phyloP scores from a whole-genome alignment of 2,113 vertebrate species.

The Ciconia maguari region DNA sequence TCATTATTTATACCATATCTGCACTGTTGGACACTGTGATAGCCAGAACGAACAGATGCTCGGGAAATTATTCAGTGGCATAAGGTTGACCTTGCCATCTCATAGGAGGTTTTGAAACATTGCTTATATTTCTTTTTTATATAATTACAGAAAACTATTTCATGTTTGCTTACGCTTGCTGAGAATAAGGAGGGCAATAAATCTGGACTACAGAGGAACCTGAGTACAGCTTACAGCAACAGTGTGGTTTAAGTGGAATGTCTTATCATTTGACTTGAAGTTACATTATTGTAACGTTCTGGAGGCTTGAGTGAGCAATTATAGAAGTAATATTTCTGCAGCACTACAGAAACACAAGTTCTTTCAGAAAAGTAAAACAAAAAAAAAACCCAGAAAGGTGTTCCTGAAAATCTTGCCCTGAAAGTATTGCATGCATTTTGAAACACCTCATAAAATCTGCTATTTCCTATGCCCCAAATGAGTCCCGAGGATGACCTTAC shows the following conservation, averaged over 20 bases:
- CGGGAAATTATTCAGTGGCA: not conserved
- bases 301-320: not conserved
- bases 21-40: not conserved
- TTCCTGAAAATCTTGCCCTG: not conserved
- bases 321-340: not conserved
- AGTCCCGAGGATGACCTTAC: not conserved
- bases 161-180: not conserved
- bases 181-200: not conserved
- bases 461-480: not conserved
- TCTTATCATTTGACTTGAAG: conserved; percentile 4
- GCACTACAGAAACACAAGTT: not conserved
- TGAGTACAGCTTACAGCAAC: not conserved
- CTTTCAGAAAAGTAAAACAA: not conserved
- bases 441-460: not conserved
- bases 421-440: not conserved
- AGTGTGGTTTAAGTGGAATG: not conserved
- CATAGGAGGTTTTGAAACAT: not conserved
- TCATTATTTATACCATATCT: not conserved
- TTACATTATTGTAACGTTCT: not conserved
- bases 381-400: not conserved
- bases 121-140: conserved; percentile 11
- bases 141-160: conserved; percentile 6
- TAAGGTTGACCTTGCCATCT: not conserved
- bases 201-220: not conserved
- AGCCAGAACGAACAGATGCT: conserved; percentile 1